Evolutionary conservation across 1,140 invertebrate genomes (phyloP).

Genomic region (Lepidotrigona ventralis): DNA sequence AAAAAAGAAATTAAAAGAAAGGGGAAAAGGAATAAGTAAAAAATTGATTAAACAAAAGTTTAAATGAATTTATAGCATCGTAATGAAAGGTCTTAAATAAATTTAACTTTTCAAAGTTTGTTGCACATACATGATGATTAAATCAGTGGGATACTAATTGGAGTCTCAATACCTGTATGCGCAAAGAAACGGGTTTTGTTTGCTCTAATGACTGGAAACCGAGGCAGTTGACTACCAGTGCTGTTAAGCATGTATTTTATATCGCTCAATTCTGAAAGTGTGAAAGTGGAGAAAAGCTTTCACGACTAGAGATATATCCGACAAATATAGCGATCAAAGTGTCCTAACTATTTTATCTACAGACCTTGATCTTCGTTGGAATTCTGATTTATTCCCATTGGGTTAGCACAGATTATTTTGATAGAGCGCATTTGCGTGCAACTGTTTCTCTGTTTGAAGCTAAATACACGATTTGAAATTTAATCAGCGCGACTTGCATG

Average conservation of each 20-base stretch:
- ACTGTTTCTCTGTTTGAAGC: not conserved
- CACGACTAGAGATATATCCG: conserved; percentile 6
- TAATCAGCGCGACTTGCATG: not conserved
- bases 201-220: conserved; percentile 8
- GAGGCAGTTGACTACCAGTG: conserved; percentile 30
- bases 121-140: not conserved
- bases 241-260: conserved; percentile 17
- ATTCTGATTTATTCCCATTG: not conserved
- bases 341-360: not conserved
- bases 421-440: not conserved
- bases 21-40: not conserved
- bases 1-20: too few relatives aligned
- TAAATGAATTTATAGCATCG: conserved; percentile 2
- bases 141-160: not conserved
- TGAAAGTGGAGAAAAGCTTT: conserved; percentile 56
- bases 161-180: not conserved
- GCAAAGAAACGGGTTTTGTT: not conserved
- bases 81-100: not conserved
- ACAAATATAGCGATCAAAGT: conserved; percentile 6
- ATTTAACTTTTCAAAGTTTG: too few relatives aligned
- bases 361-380: not conserved
- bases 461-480: not conserved
- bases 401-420: too few relatives aligned
- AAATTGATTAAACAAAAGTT: not conserved
- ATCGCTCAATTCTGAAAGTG: conserved; percentile 15